These are phyloP conservation scores for Brachypalpus laphriformis DNA, from an alignment of 2,888 invertebrate genomes.

Conservation along the genomic window DNA sequence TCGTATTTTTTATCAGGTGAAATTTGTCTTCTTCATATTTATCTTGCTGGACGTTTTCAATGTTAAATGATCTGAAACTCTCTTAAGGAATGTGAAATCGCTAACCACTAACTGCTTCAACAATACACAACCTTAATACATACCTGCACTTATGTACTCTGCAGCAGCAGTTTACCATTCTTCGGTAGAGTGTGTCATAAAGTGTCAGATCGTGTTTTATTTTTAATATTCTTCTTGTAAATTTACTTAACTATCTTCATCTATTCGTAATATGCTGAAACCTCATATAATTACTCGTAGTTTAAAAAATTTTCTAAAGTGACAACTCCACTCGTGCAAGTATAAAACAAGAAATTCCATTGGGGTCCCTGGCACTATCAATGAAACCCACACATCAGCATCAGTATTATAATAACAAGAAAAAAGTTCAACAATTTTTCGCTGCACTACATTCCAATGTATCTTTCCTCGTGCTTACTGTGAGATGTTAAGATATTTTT, in stretches of 20 bases:
- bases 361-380: constrained; percentile 42
- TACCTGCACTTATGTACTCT: constrained; percentile 59
- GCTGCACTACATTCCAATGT: constrained; percentile 58
- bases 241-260: background rate
- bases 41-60: constrained; percentile 34
- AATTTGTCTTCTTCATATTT: background rate
- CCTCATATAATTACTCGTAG: background rate
- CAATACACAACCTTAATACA: constrained; percentile 34
- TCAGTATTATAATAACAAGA: constrained; percentile 57
- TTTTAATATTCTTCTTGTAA: constrained; percentile 10
- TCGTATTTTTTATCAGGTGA: too few relatives aligned
- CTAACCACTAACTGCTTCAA: constrained; percentile 45
- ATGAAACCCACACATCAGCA: constrained; percentile 69
- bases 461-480: constrained; percentile 42
- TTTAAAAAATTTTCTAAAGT: background rate
- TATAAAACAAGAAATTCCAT: constrained; percentile 53
- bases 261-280: background rate
- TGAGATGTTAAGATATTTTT: background rate
- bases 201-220: constrained; percentile 63
- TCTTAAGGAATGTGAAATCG: constrained; percentile 64
- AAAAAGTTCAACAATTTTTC: constrained; percentile 47
- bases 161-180: constrained; percentile 63
- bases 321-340: background rate
- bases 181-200: constrained; percentile 40
- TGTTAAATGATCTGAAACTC: constrained; percentile 23